These are phyloP conservation scores for Zaprionus ornatus DNA, from an alignment of 1,140 invertebrate genomes.

Conservation along the genomic window DNA sequence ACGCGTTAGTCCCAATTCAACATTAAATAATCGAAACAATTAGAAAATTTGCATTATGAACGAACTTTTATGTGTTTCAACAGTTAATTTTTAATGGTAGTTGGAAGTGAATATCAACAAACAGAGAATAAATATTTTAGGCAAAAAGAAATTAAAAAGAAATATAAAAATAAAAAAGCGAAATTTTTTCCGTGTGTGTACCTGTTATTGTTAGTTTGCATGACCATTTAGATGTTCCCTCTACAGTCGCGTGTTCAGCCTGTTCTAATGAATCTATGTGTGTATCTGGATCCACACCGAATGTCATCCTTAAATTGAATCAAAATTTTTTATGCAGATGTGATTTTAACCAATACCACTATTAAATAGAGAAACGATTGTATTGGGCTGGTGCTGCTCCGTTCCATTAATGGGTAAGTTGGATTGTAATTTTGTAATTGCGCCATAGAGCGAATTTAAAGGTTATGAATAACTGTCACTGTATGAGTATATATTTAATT, in stretches of 20 bases:
- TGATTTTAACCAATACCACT: neutral
- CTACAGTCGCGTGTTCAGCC: conserved; percentile 98
- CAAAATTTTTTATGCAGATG: conserved; percentile 45
- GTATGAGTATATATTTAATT: no score
- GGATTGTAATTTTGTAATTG: neutral
- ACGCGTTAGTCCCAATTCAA: no score
- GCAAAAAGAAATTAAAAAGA: conserved; percentile 21
- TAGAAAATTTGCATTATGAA: neutral
- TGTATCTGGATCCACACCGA: conserved; percentile 98
- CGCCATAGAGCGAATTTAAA: no score
- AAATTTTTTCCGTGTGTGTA: conserved; percentile 85
- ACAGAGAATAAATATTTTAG: neutral
- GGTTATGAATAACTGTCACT: no score
- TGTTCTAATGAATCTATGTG: conserved; percentile 99
- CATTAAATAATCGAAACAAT: neutral
- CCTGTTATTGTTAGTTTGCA: conserved; percentile 99
- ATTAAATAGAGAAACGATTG: neutral
- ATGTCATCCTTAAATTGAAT: conserved; percentile 91
- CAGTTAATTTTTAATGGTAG: neutral
- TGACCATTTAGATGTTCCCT: conserved; percentile 99
- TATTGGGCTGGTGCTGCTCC: neutral
- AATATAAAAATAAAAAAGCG: conserved; percentile 5
- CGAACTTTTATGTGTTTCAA: neutral
- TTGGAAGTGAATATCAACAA: neutral
- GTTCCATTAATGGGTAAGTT: neutral